A percentile compares a stretch with the other conserved stretches of the same genome.
Evolutionary conservation across 1,140 invertebrate species (phyloP).

Genomic region (Cyclina sinensis): DNA sequence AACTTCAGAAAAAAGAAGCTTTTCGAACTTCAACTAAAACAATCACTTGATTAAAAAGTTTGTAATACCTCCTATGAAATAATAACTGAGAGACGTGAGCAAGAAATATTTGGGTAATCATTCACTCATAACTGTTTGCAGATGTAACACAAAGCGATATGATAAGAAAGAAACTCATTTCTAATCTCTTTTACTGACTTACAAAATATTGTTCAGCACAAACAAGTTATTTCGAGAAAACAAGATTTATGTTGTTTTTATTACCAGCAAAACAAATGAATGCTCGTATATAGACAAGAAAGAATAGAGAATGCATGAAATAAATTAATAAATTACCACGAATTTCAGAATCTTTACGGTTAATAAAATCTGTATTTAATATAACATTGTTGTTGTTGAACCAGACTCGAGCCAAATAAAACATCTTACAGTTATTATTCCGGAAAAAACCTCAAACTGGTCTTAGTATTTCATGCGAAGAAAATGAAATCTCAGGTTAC

Average conservation of each 20-base stretch:
- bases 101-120: neutral
- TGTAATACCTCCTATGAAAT: neutral
- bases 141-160: neutral
- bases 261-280: neutral
- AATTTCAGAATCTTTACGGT: neutral
- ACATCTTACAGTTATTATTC: neutral
- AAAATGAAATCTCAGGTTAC: too few relatives aligned
- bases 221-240: neutral
- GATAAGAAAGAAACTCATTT: neutral
- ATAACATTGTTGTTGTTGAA: neutral
- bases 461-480: too few relatives aligned
- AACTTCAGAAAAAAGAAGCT: too few relatives aligned
- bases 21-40: neutral
- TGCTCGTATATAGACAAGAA: neutral
- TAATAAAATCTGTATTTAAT: slow-evolving; percentile 5
- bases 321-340: neutral
- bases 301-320: neutral
- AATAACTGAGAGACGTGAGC: neutral
- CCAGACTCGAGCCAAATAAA: neutral
- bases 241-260: neutral
- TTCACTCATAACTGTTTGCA: neutral
- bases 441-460: too few relatives aligned
- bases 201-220: neutral
- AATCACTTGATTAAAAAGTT: neutral
- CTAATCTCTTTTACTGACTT: neutral